Base-by-base conservation (phyloP, 2,888 invertebrate genomes). In the Pseudoips prasinana region DNA sequence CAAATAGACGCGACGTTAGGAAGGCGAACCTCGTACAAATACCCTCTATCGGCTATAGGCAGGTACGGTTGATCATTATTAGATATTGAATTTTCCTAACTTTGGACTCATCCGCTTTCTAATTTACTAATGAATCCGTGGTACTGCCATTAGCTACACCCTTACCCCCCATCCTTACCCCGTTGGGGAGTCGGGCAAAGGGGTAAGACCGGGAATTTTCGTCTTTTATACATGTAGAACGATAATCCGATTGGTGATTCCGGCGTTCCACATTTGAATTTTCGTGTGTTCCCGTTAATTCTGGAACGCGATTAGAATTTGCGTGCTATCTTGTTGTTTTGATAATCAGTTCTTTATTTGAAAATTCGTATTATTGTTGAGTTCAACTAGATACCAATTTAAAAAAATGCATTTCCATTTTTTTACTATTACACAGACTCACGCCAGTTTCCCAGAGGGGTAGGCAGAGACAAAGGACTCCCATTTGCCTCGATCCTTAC, bases 81-180 rank as follows among this genome's bases (percentile, higher is more conserved):
- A 87, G 85, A 88, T 89, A 88, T 89, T 85, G 88, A 87, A 88
- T 88, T 89, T 88, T 88, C 87, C 72, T 78, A 89, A 89, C 87
- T 89, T 88, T 85, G 86, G 85, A 85, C 87, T 89, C 89, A 86
- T 89, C 88, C 86, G 82, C 79, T 83, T 84, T 88, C 87, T 89
- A 89, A 89, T 89, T 89, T 89, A 84, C 89, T 89, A 89, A 89
- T 89, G 89, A 89, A 89, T 85, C 89, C 84, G 85, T 85, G 82
- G 76, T 80, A 78, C 73, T 78, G 80, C 86, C 83, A 86, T 86
- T 84, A 84, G 75, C 73, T 67, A 62, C 68, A 66, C 66, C 39
- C 52, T 43, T 23, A 9, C 61, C 65, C 67, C 64, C 57, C 33
- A 33, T 35, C 35, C 9, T 39, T 2, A 8, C 36, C 46, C 29